phyloP scores from a whole-genome alignment of 2,797 vertebrate genomes.

The Lutjanus campechanus region DNA sequence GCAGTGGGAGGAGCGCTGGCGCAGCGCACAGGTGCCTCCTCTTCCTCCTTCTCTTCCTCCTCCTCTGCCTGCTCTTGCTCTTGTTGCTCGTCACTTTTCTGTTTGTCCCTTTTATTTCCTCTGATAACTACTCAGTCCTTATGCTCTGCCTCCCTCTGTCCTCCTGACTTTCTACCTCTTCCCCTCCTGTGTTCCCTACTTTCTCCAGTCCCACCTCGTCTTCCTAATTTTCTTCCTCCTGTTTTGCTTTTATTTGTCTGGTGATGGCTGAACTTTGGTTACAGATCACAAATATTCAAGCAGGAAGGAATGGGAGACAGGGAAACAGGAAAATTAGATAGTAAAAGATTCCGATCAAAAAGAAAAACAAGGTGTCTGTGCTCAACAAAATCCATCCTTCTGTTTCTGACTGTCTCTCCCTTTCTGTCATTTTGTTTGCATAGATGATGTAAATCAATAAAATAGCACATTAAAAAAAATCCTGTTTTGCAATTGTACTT shows the following conservation, averaged over 20 bases:
- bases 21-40: slow-evolving; percentile 79
- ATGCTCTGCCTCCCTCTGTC: background rate
- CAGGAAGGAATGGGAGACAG: background rate
- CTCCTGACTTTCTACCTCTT: background rate
- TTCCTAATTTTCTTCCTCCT: background rate
- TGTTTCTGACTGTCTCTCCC: background rate
- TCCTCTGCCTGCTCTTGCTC: slow-evolving; percentile 20
- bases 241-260: slow-evolving; percentile 11
- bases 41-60: slow-evolving; percentile 51
- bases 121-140: background rate
- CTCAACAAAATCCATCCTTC: background rate
- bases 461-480: too few relatives aligned
- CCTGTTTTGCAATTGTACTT: too few relatives aligned
- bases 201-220: background rate
- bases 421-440: slow-evolving; percentile 3
- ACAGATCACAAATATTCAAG: background rate
- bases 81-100: slow-evolving; percentile 2
- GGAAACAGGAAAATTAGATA: background rate
- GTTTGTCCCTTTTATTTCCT: background rate
- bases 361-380: background rate
- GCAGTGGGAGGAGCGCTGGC: slow-evolving; percentile 85
- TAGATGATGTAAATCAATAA: background rate
- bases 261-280: slow-evolving; percentile 1
- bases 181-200: background rate
- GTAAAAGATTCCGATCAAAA: background rate